Evolutionary conservation across 2,797 vertebrate species (phyloP), one percentile per base, ranked within the genome.

Genomic region (Enteromius radiatus): DNA sequence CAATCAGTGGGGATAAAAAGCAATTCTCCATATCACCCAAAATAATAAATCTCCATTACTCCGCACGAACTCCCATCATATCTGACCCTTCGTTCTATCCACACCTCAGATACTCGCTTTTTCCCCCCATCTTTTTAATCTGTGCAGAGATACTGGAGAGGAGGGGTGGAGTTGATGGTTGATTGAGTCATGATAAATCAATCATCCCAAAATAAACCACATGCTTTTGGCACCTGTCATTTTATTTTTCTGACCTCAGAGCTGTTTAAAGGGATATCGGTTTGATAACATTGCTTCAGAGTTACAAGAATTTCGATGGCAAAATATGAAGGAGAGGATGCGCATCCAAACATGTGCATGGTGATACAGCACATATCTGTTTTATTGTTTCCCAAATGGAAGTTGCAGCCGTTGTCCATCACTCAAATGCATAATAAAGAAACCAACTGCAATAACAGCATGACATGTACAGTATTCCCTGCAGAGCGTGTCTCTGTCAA

Each of bases 1-100:
- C 81, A 87, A 87, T 90, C 89, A 88, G 76, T 70, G 19, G 38
- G 82, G 85, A 88, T 87, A 81, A 88, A 86, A 88, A 86, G 81
- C 84, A 88, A 88, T 90, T 84, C 83, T 84, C 78, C 56, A 78
- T 80, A 87, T 64, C 84, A 76, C 41, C 85, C 81, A 82, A 87
- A 88, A 86, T 84, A 85, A 88, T 87, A 85, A 73, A 84, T 87
- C 87, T 82, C 85, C 78, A 83, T 88, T 87, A 86, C 74, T 38
- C 69, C 5, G 41, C 83, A 65, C 67, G 43, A 73, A 85, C 79
- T 87, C 74, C 36, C 67, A 85, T 86, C 78, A 85, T 84, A 79
- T 80, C 33, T 69, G 76, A 80, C 80, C 82, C 69, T 52, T 76
- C 43, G 8, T 59, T 45, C 45, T 11, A 36, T 68, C 63, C 49